Evolutionary conservation across 2,888 invertebrate genomes (phyloP).

Genomic region (Megalurothrips usitatus): DNA sequence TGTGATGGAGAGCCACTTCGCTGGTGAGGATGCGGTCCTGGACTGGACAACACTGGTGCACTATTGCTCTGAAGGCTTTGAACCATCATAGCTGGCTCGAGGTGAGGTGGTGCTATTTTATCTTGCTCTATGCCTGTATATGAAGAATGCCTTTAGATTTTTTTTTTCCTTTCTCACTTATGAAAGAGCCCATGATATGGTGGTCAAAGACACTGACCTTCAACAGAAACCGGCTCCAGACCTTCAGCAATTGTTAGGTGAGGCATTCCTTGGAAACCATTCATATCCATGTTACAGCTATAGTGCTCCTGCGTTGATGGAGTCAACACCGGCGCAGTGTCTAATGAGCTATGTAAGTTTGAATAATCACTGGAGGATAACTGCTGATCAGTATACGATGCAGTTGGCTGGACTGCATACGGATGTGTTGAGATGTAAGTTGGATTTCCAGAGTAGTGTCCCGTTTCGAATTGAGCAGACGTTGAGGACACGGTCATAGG

Average conservation of each 20-base stretch:
- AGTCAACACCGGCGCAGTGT: neutral
- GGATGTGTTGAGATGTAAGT: neutral
- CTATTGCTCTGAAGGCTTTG: neutral
- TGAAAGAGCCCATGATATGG: too few relatives aligned
- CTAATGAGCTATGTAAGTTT: neutral
- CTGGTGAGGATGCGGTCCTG: neutral
- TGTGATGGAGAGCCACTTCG: neutral
- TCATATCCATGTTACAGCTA: neutral
- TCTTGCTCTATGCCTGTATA: neutral
- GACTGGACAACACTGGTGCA: neutral
- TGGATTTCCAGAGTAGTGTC: neutral
- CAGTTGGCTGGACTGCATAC: neutral
- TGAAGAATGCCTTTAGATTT: neutral
- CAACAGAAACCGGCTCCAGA: neutral
- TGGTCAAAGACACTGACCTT: neutral
- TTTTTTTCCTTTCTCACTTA: too few relatives aligned
- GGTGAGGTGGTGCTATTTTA: neutral
- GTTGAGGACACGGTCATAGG: neutral
- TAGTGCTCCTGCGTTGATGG: neutral
- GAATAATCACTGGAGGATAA: neutral
- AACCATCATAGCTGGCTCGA: neutral
- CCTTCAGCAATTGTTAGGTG: neutral
- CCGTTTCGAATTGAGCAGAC: neutral
- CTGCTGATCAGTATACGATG: neutral
- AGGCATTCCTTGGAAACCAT: conserved; percentile 10